Evolutionary conservation across 2,113 vertebrate species (phyloP).

Genomic region (Odontophorus gujanensis): DNA sequence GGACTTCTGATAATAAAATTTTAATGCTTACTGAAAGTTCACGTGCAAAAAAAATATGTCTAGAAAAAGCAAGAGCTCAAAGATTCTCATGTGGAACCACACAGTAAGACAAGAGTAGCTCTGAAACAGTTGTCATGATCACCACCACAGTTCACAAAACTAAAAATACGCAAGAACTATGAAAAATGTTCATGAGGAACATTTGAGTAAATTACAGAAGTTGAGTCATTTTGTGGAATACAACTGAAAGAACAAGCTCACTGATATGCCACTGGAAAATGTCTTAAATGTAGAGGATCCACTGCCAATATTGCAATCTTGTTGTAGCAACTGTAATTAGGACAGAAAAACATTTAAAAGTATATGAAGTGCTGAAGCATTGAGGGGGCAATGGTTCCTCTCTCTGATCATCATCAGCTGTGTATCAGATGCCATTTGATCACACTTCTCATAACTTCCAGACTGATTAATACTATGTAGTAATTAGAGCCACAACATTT

Average conservation of each 20-base stretch:
- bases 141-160: not conserved
- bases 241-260: slow-evolving; percentile 29
- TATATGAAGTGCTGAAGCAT: not conserved
- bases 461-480: slow-evolving; percentile 2
- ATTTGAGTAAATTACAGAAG: slow-evolving; percentile 44
- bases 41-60: not conserved
- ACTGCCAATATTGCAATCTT: slow-evolving; percentile 4
- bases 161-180: slow-evolving; percentile 53
- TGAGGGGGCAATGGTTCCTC: not conserved
- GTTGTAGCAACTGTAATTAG: slow-evolving; percentile 39
- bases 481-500: not conserved
- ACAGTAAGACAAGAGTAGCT: not conserved
- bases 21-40: not conserved
- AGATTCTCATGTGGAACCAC: not conserved
- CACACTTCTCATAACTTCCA: not conserved
- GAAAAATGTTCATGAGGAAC: slow-evolving; percentile 38
- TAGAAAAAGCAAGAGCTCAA: not conserved
- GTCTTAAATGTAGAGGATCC: not conserved
- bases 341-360: slow-evolving; percentile 4
- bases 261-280: slow-evolving; percentile 57
- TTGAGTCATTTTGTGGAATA: slow-evolving; percentile 43
- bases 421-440: not conserved
- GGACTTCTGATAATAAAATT: not conserved
- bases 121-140: slow-evolving; percentile 7
- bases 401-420: slow-evolving; percentile 20